phyloP scores from a whole-genome alignment of 2,797 vertebrate genomes.

The Tragopan temminckii region DNA sequence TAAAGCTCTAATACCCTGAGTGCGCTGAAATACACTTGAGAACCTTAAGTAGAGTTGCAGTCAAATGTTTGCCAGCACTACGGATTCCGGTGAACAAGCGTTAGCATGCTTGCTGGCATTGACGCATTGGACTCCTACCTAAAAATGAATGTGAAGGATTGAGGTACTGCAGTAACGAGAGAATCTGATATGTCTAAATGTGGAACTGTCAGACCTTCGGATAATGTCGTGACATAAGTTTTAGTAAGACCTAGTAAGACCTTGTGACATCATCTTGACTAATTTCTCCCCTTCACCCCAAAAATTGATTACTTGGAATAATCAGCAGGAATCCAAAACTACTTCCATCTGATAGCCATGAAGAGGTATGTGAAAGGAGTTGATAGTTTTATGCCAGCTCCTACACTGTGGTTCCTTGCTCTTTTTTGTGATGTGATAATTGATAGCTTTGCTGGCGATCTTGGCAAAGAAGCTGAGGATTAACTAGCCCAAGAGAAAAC shows the following conservation, averaged over 20 bases:
- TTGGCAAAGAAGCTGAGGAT: conserved; percentile 61
- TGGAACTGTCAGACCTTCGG: conserved; percentile 19
- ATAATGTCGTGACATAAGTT: background rate
- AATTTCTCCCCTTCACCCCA: background rate
- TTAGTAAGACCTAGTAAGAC: background rate
- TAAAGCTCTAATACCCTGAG: conserved; percentile 83
- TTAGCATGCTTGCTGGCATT: conserved; percentile 44
- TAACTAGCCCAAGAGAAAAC: conserved; percentile 58
- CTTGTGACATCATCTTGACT: conserved; percentile 37
- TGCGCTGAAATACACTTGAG: conserved; percentile 80
- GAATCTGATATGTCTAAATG: conserved; percentile 13
- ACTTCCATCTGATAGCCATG: conserved; percentile 55
- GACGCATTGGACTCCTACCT: conserved; percentile 54
- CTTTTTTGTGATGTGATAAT: conserved; percentile 73
- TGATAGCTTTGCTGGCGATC: conserved; percentile 62
- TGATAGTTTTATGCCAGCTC: conserved; percentile 53
- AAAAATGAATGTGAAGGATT: background rate
- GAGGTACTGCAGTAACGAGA: background rate
- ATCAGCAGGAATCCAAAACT: conserved; percentile 45
- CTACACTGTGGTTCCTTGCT: conserved; percentile 58
- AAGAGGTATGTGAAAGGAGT: conserved; percentile 59
- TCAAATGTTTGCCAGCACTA: conserved; percentile 49
- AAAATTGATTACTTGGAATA: conserved; percentile 23
- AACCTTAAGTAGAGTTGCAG: conserved; percentile 76
- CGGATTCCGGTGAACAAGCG: conserved; percentile 69